Evolutionary conservation across 2,113 vertebrate genomes (phyloP).

Genomic region (Australoheros scitulus): DNA sequence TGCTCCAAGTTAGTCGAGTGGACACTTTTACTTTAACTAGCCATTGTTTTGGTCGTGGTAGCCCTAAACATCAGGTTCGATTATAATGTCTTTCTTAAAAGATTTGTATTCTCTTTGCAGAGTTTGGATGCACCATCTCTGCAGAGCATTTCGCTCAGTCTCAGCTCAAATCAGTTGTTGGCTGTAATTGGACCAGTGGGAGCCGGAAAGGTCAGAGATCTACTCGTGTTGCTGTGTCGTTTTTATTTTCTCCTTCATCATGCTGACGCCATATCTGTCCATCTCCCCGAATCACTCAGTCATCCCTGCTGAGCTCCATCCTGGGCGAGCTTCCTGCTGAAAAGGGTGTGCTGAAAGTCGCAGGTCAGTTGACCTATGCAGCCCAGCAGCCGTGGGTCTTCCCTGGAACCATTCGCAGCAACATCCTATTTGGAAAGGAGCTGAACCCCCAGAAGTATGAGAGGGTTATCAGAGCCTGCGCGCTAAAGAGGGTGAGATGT

Average conservation of each 20-base stretch:
- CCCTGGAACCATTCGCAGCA: constrained; percentile 93
- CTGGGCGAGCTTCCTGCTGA: constrained; percentile 87
- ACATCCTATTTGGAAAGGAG: constrained; percentile 95
- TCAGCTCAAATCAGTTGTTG: constrained; percentile 84
- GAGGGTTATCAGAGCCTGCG: constrained; percentile 87
- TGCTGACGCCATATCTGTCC: neutral
- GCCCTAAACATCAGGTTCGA: neutral
- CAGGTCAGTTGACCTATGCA: constrained; percentile 89
- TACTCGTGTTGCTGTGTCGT: neutral
- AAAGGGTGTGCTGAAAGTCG: constrained; percentile 82
- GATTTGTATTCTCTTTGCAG: constrained; percentile 62
- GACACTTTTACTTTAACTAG: neutral
- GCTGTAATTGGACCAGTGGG: constrained; percentile 94
- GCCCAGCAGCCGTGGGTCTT: constrained; percentile 98
- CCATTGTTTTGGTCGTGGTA: neutral
- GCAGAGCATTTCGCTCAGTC: constrained; percentile 83
- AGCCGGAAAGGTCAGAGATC: constrained; percentile 88
- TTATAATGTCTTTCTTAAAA: neutral
- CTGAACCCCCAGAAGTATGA: constrained; percentile 89
- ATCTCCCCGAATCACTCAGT: constrained; percentile 73
- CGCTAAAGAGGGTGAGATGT: constrained; percentile 89
- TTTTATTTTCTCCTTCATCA: neutral
- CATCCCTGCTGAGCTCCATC: constrained; percentile 89
- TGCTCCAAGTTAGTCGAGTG: neutral
- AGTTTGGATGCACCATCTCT: constrained; percentile 85